A percentile compares a stretch with the other conserved stretches of the same genome.
Evolutionary conservation across 2,888 invertebrate species (phyloP).

Genomic region (Entomobrya multifasciata): DNA sequence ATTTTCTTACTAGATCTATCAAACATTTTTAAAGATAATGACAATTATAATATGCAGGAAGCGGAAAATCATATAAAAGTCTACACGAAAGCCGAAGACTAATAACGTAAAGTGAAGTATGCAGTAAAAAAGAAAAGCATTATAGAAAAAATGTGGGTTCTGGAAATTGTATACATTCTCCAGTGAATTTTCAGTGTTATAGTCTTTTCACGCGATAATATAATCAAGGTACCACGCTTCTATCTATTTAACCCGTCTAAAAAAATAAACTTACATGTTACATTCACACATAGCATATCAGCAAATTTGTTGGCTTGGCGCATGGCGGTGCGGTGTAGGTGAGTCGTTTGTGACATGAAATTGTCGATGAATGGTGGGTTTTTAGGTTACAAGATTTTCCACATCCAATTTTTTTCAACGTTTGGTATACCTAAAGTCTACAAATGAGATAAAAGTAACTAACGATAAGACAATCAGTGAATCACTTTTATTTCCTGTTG

Average conservation of each 20-base stretch:
- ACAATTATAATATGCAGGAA: background rate
- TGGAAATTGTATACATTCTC: constrained; percentile 15
- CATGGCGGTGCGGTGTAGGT: too few relatives aligned
- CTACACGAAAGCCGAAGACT: background rate
- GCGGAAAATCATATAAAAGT: background rate
- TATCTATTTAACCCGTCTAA: background rate
- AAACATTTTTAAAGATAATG: constrained; percentile 4
- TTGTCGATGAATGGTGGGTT: too few relatives aligned
- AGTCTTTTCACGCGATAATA: too few relatives aligned
- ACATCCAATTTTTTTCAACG: background rate
- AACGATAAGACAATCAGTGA: background rate
- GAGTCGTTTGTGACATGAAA: too few relatives aligned
- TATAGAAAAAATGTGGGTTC: constrained; percentile 19
- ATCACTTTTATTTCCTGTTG: background rate
- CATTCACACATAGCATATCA: background rate
- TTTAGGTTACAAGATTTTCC: background rate
- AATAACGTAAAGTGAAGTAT: background rate
- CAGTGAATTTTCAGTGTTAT: too few relatives aligned
- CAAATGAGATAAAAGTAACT: too few relatives aligned
- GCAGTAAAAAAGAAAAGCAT: background rate
- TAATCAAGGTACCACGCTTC: too few relatives aligned
- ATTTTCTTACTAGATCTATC: constrained; percentile 38
- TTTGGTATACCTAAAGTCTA: background rate
- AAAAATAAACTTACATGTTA: background rate
- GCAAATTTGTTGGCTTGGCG: too few relatives aligned